These are phyloP conservation scores for Pongo pygmaeus DNA, from an alignment of 2,113 vertebrate genomes.

Conservation along the genomic window DNA sequence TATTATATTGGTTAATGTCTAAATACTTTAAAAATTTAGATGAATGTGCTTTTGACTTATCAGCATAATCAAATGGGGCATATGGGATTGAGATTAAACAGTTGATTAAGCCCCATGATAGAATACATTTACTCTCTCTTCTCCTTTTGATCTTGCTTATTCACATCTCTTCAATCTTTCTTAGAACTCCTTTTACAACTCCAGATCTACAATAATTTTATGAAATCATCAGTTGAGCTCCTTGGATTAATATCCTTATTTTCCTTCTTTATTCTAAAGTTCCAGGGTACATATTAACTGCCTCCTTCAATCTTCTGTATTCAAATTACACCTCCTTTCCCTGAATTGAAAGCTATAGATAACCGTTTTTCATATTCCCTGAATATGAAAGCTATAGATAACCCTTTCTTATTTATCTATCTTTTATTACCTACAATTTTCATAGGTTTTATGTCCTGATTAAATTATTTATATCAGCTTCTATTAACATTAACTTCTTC, in stretches of 20 bases:
- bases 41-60: conserved; percentile 42
- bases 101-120: conserved; percentile 9
- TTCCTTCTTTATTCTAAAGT: neutral
- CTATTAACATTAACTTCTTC: neutral
- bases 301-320: neutral
- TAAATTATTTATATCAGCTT: neutral
- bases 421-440: neutral
- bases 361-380: neutral
- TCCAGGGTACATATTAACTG: neutral
- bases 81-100: conserved; percentile 42
- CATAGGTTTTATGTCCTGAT: neutral
- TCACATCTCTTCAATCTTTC: neutral
- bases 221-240: neutral
- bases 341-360: neutral
- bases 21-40: conserved; percentile 57
- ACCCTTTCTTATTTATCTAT: neutral
- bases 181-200: neutral
- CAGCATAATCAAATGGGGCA: conserved; percentile 44
- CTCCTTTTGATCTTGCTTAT: neutral
- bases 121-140: neutral
- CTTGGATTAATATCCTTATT: neutral
- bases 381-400: neutral
- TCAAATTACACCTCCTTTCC: neutral
- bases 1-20: conserved; percentile 50
- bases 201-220: neutral